phyloP scores from a whole-genome alignment of 2,113 vertebrate species.

The Anolis carolinensis region DNA sequence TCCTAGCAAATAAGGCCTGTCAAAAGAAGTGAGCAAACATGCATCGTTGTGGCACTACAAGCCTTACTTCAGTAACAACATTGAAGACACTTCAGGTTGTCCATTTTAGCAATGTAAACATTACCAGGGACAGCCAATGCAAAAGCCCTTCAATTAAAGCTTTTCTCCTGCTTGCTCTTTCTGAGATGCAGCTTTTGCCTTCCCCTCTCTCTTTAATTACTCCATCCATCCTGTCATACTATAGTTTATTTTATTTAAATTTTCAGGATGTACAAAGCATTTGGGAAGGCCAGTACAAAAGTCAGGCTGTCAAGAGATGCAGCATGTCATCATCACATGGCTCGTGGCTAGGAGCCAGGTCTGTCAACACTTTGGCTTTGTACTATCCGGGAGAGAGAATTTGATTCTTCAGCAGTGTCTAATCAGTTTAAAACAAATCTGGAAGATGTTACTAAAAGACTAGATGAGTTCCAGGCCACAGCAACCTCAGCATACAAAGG shows the following conservation, averaged over 20 bases:
- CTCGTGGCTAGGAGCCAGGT: conserved; percentile 74
- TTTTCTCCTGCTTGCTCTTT: neutral
- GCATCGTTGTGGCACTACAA: neutral
- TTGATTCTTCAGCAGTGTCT: conserved; percentile 80
- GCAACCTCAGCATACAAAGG: conserved; percentile 69
- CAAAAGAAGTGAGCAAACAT: neutral
- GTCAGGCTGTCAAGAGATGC: conserved; percentile 49
- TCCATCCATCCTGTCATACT: conserved; percentile 36
- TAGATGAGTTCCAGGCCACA: conserved; percentile 79
- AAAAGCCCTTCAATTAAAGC: conserved; percentile 14
- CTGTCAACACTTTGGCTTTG: conserved; percentile 79
- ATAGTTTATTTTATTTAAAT: conserved; percentile 51
- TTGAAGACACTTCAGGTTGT: conserved; percentile 17
- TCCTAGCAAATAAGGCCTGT: neutral
- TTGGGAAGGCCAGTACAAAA: conserved; percentile 62
- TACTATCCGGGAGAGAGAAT: conserved; percentile 77
- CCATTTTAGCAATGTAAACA: neutral
- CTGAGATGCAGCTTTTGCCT: neutral
- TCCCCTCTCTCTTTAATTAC: conserved; percentile 44
- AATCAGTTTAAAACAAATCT: conserved; percentile 83
- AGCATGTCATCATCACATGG: conserved; percentile 62
- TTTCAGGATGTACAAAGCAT: neutral
- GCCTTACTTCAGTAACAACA: conserved; percentile 26
- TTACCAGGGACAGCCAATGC: neutral
- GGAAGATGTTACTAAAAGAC: conserved; percentile 81